phyloP scores from a whole-genome alignment of 2,888 invertebrate species.

The Lissonota sp. region DNA sequence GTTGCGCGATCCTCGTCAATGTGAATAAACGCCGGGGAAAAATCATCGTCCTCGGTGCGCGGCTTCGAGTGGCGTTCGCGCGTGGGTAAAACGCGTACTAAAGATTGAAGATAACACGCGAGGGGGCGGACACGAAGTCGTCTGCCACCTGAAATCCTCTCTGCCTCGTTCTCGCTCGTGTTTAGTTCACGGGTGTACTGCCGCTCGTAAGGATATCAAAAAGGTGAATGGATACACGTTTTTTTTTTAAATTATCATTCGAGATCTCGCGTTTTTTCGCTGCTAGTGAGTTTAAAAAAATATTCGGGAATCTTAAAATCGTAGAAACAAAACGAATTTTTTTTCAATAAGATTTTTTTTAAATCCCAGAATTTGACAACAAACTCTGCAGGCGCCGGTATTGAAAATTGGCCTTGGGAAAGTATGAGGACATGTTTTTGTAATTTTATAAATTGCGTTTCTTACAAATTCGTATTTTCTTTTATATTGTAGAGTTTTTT shows the following conservation, averaged over 20 bases:
- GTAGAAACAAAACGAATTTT: background rate
- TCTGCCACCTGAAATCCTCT: conserved; percentile 38
- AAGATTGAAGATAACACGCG: background rate
- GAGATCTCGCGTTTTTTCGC: background rate
- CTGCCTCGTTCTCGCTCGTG: conserved; percentile 10
- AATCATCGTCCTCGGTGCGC: conserved; percentile 10
- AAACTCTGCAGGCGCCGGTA: too few relatives aligned
- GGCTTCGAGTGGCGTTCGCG: background rate
- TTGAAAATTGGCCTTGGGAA: too few relatives aligned
- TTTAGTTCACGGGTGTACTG: conserved; percentile 41
- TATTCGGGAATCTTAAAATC: background rate
- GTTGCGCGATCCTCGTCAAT: conserved; percentile 7
- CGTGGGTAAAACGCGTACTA: background rate
- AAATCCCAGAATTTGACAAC: too few relatives aligned
- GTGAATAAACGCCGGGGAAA: conserved; percentile 5
- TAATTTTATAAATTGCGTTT: too few relatives aligned
- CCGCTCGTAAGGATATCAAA: conserved; percentile 44
- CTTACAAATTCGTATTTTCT: too few relatives aligned
- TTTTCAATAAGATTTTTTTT: too few relatives aligned
- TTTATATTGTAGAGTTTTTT: too few relatives aligned
- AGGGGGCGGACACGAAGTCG: conserved; percentile 33
- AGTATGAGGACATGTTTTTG: too few relatives aligned
- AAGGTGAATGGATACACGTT: conserved; percentile 19
- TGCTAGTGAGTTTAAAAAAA: conserved; percentile 18
- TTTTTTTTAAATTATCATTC: conserved; percentile 7